These are phyloP conservation scores for Habroteleia sp. DNA, from an alignment of 2,888 invertebrate genomes.

Conservation along the genomic window DNA sequence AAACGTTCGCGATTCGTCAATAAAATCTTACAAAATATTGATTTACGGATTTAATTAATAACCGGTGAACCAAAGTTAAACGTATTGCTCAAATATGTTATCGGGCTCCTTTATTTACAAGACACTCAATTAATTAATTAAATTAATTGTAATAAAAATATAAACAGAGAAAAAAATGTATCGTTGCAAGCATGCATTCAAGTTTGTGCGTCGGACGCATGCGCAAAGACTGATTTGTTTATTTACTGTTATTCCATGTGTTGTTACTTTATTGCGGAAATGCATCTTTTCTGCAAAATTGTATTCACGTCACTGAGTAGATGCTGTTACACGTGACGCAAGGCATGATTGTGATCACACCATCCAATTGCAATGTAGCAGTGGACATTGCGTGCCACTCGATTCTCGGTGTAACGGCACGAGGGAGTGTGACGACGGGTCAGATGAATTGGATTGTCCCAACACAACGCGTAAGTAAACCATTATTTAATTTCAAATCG, in stretches of 20 bases:
- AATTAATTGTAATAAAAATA: no score
- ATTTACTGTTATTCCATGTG: constrained; percentile 21
- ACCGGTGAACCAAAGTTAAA: no score
- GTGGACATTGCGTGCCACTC: constrained; percentile 83
- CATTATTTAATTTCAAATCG: constrained; percentile 12
- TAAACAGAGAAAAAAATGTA: no score
- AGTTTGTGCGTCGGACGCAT: no score
- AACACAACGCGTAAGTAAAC: constrained; percentile 49
- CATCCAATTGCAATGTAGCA: constrained; percentile 81
- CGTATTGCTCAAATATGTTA: no score
- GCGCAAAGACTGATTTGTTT: not conserved
- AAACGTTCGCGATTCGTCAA: no score
- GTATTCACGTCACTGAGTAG: constrained; percentile 47
- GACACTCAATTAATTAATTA: no score
- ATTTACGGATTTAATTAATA: no score
- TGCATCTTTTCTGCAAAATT: constrained; percentile 33
- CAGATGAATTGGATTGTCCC: constrained; percentile 83
- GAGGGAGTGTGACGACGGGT: constrained; percentile 83
- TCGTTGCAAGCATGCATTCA: no score
- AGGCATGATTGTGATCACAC: constrained; percentile 69
- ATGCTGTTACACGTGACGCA: constrained; percentile 35
- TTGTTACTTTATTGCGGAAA: constrained; percentile 57
- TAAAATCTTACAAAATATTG: no score
- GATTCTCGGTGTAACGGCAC: constrained; percentile 83
- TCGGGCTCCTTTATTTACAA: no score